These are phyloP conservation scores for Neuroterus valhalla DNA, from an alignment of 1,140 invertebrate species.

Conservation along the genomic window DNA sequence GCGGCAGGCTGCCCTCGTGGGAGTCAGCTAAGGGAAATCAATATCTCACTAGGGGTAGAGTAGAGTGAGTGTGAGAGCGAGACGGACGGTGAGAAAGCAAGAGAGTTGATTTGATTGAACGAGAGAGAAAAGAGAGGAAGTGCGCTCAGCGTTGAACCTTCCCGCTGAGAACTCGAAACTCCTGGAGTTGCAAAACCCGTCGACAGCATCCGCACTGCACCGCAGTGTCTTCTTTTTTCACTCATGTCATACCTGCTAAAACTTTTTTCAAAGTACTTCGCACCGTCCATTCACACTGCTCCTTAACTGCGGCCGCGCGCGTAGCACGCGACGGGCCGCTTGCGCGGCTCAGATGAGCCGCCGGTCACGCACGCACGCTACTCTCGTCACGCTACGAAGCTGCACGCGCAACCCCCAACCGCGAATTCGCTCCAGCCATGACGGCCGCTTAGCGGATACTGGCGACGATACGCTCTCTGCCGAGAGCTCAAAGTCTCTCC, in stretches of 20 bases:
- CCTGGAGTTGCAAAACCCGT: not conserved
- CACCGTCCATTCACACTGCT: constrained; percentile 5
- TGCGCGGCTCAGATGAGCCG: constrained; percentile 59
- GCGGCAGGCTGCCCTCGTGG: constrained; percentile 65
- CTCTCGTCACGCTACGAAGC: constrained; percentile 43
- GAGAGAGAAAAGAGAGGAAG: constrained; percentile 47
- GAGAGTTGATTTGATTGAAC: constrained; percentile 49
- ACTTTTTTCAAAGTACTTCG: constrained; percentile 55
- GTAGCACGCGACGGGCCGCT: constrained; percentile 51
- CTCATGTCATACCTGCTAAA: constrained; percentile 43
- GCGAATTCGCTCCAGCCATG: constrained; percentile 65
- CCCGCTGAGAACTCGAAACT: constrained; percentile 37
- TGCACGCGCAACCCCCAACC: constrained; percentile 51
- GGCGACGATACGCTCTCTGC: constrained; percentile 63
- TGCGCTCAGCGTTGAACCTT: constrained; percentile 9
- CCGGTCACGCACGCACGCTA: constrained; percentile 41
- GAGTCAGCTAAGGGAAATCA: constrained; percentile 75
- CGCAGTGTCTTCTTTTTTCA: constrained; percentile 2
- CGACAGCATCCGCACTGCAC: constrained; percentile 8
- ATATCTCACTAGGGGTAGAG: constrained; percentile 73
- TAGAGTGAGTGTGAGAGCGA: constrained; percentile 48
- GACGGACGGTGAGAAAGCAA: constrained; percentile 47
- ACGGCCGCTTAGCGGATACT: constrained; percentile 73
- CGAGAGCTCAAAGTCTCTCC: constrained; percentile 55
- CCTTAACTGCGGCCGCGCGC: constrained; percentile 41